A percentile compares a stretch with the other conserved stretches of the same genome.
Evolutionary conservation across 2,113 vertebrate genomes (phyloP).

Genomic region (Hemicordylus capensis): DNA sequence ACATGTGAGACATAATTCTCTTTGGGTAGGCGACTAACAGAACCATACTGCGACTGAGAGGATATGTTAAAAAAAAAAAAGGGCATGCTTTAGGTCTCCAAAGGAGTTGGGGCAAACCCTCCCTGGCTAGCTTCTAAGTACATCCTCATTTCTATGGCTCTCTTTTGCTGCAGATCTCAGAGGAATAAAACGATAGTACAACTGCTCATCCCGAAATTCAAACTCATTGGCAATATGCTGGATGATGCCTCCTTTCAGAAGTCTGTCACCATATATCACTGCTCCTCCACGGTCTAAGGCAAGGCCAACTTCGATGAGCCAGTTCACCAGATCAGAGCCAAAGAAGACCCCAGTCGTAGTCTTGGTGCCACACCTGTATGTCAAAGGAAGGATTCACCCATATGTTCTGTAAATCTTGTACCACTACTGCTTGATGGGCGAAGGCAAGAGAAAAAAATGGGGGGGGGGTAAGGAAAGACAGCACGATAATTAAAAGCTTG

Average conservation of each 20-base stretch:
- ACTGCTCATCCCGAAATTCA: conserved; percentile 84
- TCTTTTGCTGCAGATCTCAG: conserved; percentile 51
- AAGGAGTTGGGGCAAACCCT: conserved; percentile 22
- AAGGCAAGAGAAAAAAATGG: conserved; percentile 67
- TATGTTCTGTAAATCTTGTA: conserved; percentile 84
- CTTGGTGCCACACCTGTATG: conserved; percentile 84
- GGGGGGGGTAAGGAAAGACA: conserved; percentile 76
- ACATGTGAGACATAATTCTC: conserved; percentile 9
- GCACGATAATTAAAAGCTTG: conserved; percentile 69
- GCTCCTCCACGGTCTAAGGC: conserved; percentile 88
- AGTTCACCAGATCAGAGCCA: conserved; percentile 92
- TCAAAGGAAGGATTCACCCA: conserved; percentile 84
- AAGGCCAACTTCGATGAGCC: conserved; percentile 91
- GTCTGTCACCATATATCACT: conserved; percentile 83
- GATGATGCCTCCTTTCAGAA: conserved; percentile 87
- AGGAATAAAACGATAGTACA: conserved; percentile 85
- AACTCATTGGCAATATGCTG: conserved; percentile 87
- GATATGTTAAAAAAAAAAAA: conserved; percentile 1
- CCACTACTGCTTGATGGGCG: conserved; percentile 80
- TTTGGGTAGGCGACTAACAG: background rate
- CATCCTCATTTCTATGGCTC: conserved; percentile 27
- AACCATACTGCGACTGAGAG: background rate
- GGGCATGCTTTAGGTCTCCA: conserved; percentile 11
- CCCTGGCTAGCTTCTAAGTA: conserved; percentile 32
- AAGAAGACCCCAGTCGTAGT: conserved; percentile 85